These are phyloP conservation scores for Drosophila jambulina DNA, from an alignment of 1,140 invertebrate genomes.

Conservation along the genomic window DNA sequence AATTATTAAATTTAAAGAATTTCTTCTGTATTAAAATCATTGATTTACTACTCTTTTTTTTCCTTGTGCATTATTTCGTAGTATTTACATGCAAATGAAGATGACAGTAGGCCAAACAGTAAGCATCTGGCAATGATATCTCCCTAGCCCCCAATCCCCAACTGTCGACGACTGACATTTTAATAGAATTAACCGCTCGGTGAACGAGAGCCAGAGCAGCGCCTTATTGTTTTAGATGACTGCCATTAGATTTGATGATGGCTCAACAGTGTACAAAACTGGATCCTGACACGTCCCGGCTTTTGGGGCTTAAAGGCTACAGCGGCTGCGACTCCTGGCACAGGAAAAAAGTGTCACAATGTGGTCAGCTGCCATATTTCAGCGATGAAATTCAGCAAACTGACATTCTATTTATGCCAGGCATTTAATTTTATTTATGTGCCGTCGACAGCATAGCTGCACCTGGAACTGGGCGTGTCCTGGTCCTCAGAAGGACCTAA, in stretches of 20 bases:
- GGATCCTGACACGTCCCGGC: conserved; percentile 18
- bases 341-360: conserved; percentile 26
- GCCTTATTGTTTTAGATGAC: conserved; percentile 67
- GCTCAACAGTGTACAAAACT: conserved; percentile 31
- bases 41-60: neutral
- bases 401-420: conserved; percentile 47
- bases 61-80: neutral
- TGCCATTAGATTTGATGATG: conserved; percentile 67
- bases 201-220: conserved; percentile 29
- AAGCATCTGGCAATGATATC: conserved; percentile 34
- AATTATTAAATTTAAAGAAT: neutral
- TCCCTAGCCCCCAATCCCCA: neutral
- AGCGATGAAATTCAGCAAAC: conserved; percentile 30
- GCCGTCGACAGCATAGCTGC: conserved; percentile 24
- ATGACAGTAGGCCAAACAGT: conserved; percentile 39
- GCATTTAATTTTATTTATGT: conserved; percentile 63
- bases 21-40: neutral
- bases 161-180: conserved; percentile 55
- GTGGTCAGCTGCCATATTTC: conserved; percentile 45
- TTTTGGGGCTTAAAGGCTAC: conserved; percentile 46
- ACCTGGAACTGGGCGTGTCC: conserved; percentile 34
- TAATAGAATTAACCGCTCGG: conserved; percentile 73
- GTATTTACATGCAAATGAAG: conserved; percentile 74
- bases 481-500: conserved; percentile 3
- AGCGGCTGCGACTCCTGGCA: conserved; percentile 2